These are phyloP conservation scores for Cisticola juncidis DNA, from an alignment of 2,113 vertebrate genomes.

Conservation along the genomic window DNA sequence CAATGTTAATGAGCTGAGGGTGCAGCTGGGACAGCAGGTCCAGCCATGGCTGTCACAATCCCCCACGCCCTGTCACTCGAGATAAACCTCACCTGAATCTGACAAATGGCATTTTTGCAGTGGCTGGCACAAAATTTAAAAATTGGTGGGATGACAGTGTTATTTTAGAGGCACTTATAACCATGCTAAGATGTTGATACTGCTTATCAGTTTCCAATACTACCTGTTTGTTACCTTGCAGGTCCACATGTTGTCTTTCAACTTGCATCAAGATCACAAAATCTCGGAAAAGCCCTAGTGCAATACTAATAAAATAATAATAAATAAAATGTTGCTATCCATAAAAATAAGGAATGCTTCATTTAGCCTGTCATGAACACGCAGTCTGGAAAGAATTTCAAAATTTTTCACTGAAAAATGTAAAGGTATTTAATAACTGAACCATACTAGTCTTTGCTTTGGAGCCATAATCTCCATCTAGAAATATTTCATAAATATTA, in stretches of 20 bases:
- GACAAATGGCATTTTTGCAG: neutral
- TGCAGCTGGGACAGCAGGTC: neutral
- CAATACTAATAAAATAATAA: neutral
- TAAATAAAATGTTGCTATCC: neutral
- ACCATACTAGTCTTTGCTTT: neutral
- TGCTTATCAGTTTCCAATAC: accelerated
- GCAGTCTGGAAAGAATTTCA: neutral
- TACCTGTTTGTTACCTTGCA: neutral
- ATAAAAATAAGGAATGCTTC: neutral
- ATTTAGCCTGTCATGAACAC: neutral
- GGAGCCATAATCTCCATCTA: neutral
- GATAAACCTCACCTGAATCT: neutral
- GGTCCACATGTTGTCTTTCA: neutral
- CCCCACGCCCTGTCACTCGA: accelerated
- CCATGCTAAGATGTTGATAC: neutral
- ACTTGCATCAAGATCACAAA: neutral
- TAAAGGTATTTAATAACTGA: neutral
- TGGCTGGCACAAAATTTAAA: neutral
- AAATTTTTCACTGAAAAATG: neutral
- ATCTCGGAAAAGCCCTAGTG: neutral
- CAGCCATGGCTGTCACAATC: neutral
- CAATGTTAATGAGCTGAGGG: neutral
- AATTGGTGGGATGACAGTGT: neutral
- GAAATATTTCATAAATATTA: neutral
- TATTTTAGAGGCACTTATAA: neutral